Evolutionary conservation across 2,888 invertebrate species (phyloP).

Genomic region (Entomobrya multifasciata): DNA sequence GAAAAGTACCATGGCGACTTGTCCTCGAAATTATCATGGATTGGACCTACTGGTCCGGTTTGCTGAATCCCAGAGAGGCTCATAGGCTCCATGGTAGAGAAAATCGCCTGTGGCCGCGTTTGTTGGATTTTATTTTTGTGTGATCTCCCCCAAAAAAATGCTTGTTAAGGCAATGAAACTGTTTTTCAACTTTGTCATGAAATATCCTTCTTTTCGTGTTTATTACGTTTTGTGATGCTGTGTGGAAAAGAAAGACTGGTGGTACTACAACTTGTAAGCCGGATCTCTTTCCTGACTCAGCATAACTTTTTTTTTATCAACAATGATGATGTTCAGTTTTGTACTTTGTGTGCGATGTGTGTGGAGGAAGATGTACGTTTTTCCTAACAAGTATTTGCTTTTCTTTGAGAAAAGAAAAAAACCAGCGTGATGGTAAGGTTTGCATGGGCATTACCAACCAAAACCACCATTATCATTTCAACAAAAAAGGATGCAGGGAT

Average conservation of each 20-base stretch:
- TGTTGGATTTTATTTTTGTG: not conserved
- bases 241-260: no score
- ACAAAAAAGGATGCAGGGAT: no score
- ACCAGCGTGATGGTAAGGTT: no score
- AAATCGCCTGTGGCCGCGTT: not conserved
- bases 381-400: slow-evolving; percentile 25
- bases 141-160: not conserved
- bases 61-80: not conserved
- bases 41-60: slow-evolving; percentile 14
- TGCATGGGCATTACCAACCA: no score
- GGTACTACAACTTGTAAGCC: not conserved
- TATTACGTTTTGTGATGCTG: not conserved
- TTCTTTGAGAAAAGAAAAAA: not conserved
- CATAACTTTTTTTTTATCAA: not conserved
- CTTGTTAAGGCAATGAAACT: slow-evolving; percentile 24
- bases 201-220: slow-evolving; percentile 8
- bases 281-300: slow-evolving; percentile 17
- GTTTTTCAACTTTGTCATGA: slow-evolving; percentile 17
- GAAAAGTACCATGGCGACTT: not conserved
- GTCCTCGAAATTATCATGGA: slow-evolving; percentile 32
- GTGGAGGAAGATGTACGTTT: no score
- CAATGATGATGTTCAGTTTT: not conserved
- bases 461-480: no score
- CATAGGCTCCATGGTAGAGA: no score
- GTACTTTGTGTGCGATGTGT: not conserved